Evolutionary conservation across 1,140 invertebrate species (phyloP).

Genomic region (Ostrea denselamellosa): DNA sequence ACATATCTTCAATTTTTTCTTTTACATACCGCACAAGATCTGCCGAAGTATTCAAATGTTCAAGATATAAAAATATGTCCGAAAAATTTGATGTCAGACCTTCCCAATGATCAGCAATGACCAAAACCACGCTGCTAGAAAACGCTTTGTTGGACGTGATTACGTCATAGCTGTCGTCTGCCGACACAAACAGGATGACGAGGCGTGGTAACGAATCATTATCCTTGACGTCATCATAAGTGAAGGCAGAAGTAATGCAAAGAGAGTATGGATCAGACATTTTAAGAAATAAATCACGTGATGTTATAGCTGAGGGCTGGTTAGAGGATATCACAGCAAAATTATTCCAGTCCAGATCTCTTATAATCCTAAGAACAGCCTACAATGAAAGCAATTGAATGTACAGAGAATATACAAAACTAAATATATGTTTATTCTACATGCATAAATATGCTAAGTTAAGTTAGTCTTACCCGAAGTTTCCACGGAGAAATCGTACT

Average conservation of each 20-base stretch:
- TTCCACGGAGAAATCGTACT: neutral
- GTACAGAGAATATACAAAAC: neutral
- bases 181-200: conserved; percentile 44
- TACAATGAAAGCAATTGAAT: neutral
- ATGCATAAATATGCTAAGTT: too few relatives aligned
- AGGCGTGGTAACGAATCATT: neutral
- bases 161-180: conserved; percentile 28
- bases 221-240: neutral
- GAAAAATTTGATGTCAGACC: conserved; percentile 4
- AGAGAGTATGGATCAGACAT: conserved; percentile 35
- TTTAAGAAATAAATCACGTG: conserved; percentile 42
- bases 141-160: neutral
- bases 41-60: conserved; percentile 5
- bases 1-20: neutral
- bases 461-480: neutral
- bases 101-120: conserved; percentile 7
- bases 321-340: conserved; percentile 29
- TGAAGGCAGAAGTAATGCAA: neutral
- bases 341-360: conserved; percentile 11
- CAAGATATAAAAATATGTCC: conserved; percentile 6
- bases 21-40: neutral
- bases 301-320: conserved; percentile 37
- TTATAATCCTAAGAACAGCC: conserved; percentile 9
- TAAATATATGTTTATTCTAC: too few relatives aligned
- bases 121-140: neutral